A percentile compares a stretch with the other conserved stretches of the same genome.
These are phyloP conservation scores for Thalpophila matura DNA, from an alignment of 2,888 invertebrate species.

Conservation along the genomic window DNA sequence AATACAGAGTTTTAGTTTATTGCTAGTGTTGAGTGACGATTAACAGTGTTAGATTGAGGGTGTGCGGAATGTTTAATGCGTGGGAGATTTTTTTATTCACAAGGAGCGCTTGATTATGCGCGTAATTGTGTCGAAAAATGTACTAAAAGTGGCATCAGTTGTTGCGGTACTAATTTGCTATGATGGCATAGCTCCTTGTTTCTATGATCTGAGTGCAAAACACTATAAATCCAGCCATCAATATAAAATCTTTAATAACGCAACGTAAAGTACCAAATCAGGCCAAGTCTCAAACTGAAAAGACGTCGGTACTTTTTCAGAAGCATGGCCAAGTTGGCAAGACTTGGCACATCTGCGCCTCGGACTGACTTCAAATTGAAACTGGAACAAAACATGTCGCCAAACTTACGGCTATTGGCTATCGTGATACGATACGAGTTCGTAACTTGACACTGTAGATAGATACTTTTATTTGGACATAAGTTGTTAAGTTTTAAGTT, in stretches of 20 bases:
- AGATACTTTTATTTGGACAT: slow-evolving; percentile 35
- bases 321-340: slow-evolving; percentile 47
- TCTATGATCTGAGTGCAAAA: too few species aligned
- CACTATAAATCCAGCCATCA: slow-evolving; percentile 20
- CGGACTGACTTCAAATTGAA: slow-evolving; percentile 61
- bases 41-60: too few species aligned
- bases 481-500: slow-evolving; percentile 13
- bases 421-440: slow-evolving; percentile 56
- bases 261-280: slow-evolving; percentile 34
- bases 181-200: too few species aligned
- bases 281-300: slow-evolving; percentile 39
- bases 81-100: too few species aligned
- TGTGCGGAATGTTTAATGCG: too few species aligned
- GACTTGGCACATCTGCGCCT: slow-evolving; percentile 60
- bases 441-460: slow-evolving; percentile 35
- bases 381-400: slow-evolving; percentile 59
- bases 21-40: too few species aligned
- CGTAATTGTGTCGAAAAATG: too few species aligned
- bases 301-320: slow-evolving; percentile 51
- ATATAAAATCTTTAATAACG: slow-evolving; percentile 44
- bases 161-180: too few species aligned
- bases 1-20: too few species aligned
- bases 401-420: slow-evolving; percentile 58
- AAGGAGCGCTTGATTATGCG: too few species aligned
- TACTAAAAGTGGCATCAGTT: too few species aligned